Evolutionary conservation across 2,797 vertebrate species (phyloP).

Genomic region (Delichon dasypus): DNA sequence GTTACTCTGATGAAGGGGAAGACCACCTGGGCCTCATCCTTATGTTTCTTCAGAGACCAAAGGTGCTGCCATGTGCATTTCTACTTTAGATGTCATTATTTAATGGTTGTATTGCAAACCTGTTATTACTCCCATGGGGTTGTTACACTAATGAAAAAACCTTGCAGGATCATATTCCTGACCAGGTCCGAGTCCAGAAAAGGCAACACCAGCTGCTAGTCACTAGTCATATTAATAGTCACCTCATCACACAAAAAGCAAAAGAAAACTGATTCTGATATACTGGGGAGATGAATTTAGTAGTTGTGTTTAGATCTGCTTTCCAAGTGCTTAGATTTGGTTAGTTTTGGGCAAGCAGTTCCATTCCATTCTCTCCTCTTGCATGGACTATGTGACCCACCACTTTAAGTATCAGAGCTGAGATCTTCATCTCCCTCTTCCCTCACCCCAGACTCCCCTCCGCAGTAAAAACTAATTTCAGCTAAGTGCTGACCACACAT

Average conservation of each 20-base stretch:
- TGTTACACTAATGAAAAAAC: not conserved
- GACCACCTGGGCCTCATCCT: rapidly evolving
- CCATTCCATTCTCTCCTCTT: not conserved
- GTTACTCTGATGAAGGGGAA: not conserved
- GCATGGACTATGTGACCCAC: not conserved
- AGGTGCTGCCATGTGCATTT: not conserved
- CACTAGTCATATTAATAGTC: not conserved
- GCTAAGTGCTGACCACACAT: not conserved
- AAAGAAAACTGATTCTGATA: not conserved
- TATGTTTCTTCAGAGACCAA: not conserved
- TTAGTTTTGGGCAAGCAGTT: not conserved
- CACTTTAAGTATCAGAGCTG: not conserved
- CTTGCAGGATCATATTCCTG: not conserved
- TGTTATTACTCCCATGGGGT: not conserved
- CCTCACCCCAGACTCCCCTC: not conserved
- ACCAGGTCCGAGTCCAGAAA: not conserved
- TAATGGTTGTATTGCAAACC: not conserved
- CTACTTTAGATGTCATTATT: not conserved
- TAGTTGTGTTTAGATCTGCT: not conserved
- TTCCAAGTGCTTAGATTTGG: not conserved
- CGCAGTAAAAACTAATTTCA: not conserved
- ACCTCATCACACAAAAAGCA: not conserved
- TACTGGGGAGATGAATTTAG: not conserved
- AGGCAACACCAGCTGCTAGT: not conserved
- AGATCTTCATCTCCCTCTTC: not conserved